These are phyloP conservation scores for Sebastes wilsoni DNA, from an alignment of 2,797 vertebrate genomes.

Conservation along the genomic window DNA sequence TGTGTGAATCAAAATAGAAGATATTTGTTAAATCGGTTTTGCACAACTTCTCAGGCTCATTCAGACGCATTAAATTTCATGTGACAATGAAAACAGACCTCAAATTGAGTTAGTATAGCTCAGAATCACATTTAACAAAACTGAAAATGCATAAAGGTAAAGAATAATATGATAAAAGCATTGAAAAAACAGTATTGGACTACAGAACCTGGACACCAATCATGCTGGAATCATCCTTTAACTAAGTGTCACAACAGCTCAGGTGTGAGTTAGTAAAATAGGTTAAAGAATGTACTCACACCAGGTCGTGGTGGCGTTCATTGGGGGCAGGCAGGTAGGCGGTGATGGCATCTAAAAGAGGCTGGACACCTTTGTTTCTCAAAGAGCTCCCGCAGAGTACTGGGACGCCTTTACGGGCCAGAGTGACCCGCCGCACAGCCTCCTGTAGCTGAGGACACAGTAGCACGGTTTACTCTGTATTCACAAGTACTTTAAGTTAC, in stretches of 20 bases:
- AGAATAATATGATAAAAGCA: neutral
- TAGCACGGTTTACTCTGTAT: neutral
- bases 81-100: neutral
- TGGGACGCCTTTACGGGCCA: conserved; percentile 89
- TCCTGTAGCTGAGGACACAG: conserved; percentile 82
- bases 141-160: neutral
- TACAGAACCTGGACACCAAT: neutral
- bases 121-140: neutral
- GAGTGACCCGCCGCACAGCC: conserved; percentile 89
- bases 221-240: neutral
- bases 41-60: neutral
- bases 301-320: conserved; percentile 87
- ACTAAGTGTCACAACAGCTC: neutral
- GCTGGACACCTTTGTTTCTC: conserved; percentile 96
- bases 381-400: conserved; percentile 95
- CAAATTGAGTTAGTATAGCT: neutral
- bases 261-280: neutral
- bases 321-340: conserved; percentile 91
- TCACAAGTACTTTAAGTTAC: neutral
- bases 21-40: neutral
- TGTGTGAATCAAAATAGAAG: neutral
- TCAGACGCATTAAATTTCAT: neutral
- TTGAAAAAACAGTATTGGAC: neutral
- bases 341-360: conserved; percentile 90
- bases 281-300: conserved; percentile 83